Base-by-base conservation (phyloP, 2,113 vertebrate species). In the Chamaea fasciata region DNA sequence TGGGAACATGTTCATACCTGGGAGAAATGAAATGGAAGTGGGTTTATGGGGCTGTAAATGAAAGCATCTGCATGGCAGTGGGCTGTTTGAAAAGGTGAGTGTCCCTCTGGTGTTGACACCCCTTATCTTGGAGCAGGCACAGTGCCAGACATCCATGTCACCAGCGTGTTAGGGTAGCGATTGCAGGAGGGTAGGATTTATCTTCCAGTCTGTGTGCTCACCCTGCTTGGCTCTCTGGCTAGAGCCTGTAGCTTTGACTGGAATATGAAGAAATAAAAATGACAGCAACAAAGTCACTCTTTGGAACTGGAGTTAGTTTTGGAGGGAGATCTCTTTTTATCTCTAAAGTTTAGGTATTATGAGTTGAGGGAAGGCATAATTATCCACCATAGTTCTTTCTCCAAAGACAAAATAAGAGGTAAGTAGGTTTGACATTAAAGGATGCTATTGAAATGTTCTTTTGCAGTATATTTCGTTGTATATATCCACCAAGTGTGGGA, bases 1-100 rank as follows among this genome's bases (percentile, higher is more conserved):
- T 0, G 0, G 16, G 15, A 82, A 74, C 1, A 3, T 0, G 0
- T 19, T 30, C 27, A 30, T 39, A 83, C 30, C 37, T 47, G 27
- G 24, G 37, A 81, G 15, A 74, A 15, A 41, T 6, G 46, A 30
- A 27, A 60, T 20, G 10, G 33, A 59, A 8, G 8, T 10, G 44
- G 5, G 59, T 39, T 77, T 15, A 10, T 33, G 31, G 4, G 42
- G 42, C 20, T 2, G 0, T 26, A 50, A 64, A 62, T 3, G 1
- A 90, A 71, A 83, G 27, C 6, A 16, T 60, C 33, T 79, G 13
- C 30, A n/a, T 5, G 22, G 20, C 60, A 86, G n/a, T 6, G 26
- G 23, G 23, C 10, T 76, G 5, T 39, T n/a, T 73, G 50, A 27
- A 83, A 76, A 26, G 24, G 2, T 30, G 31, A 73, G 15, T 35